Base-by-base conservation (phyloP, 2,888 invertebrate species). In the Pristionchus entomophagus region DNA sequence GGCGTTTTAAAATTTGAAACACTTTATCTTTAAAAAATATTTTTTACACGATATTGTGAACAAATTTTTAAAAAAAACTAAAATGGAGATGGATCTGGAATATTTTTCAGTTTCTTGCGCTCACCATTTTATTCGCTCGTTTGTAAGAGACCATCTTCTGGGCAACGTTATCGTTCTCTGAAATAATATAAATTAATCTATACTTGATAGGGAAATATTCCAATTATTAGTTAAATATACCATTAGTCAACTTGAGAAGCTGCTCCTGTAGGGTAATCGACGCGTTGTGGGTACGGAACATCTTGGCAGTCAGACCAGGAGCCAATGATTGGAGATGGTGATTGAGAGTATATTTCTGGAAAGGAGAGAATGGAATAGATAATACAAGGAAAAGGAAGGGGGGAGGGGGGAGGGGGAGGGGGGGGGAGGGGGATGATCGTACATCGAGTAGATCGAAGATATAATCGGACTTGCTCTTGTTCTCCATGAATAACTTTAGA, bases 241-340 rank as follows among this genome's bases (percentile, higher is more conserved):
- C 90, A 94, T 97, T 96, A 17, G 99, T 99, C n/a, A 99, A 95
- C 94, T 97, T 95, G 93, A 97, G 96, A 88, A 99, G 95, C 94
- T 99, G 99, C 92, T 97, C 96, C 95, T 99, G 99, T 90, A 99
- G 95, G 73, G 99, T 99, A 94, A 96, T 96, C n/a, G 99, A 99
- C 86, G 99, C 99, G 94, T 99, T 99, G 95, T 97, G 99, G 81
- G 99, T 99, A 96, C 99, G 97, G 96, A 99, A 99, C 88, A 99
- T 99, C 95, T 99, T 99, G 69, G 99, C 99, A 86, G 99, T 99
- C 90, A 99, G 95, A 85, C 98, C 97, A 85, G 97, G 96, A 99
- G 99, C 99, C 92, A 99, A 95, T 93, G 97, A 97, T 94, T 97
- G 97, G 89, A 99, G 95, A 95, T 99, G 98, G 94, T 99, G 98